Base-by-base conservation (phyloP, 2,888 invertebrate species). In the Ametastegia equiseti region DNA sequence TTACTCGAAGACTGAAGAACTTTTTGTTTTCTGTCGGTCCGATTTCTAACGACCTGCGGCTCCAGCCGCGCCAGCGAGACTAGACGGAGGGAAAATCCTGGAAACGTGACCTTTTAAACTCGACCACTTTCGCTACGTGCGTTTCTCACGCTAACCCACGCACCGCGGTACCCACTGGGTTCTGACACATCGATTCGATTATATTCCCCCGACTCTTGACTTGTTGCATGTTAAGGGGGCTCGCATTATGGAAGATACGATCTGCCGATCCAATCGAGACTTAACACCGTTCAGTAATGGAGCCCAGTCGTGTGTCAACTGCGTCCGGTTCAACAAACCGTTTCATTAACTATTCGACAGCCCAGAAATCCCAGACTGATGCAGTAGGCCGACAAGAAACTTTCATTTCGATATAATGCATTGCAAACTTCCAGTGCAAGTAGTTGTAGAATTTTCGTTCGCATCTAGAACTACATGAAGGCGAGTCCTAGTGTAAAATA, bases 81-180 rank as follows among this genome's bases (percentile, higher is more conserved):
- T 50, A 15, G 5, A 11, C 42, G 50, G 19, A 54, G 84, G 83
- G 86, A 86, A 88, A 88, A 88, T 87, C 89, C 85, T 80, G 88
- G 86, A 88, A 88, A 89, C 88, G 88, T 88, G 88, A 89, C 89
- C 89, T 90, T 90, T 89, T 84, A 84, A 88, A 87, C 85, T 81
- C 63, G 27, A 36, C 84, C 86, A 84, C 88, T 88, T 89, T 89
- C 87, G 88, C 89, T 88, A 83, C 86, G 83, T 82, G 84, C 82
- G 82, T 77, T 50, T 82, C 73, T 69, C 79, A 84, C 83, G 83
- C 84, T 85, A 67, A 33, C 82, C 80, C 57, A 82, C 71, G 78
- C 54, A 57, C 82, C 78, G 75, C 80, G 50, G 81, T 82, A 11
- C 54, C 81, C 83, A 81, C 83, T 54, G 80, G 80, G 83, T 81